Evolutionary conservation across 2,888 invertebrate species (phyloP), one percentile per base, ranked within the genome.

Genomic region (Lottia scabra): DNA sequence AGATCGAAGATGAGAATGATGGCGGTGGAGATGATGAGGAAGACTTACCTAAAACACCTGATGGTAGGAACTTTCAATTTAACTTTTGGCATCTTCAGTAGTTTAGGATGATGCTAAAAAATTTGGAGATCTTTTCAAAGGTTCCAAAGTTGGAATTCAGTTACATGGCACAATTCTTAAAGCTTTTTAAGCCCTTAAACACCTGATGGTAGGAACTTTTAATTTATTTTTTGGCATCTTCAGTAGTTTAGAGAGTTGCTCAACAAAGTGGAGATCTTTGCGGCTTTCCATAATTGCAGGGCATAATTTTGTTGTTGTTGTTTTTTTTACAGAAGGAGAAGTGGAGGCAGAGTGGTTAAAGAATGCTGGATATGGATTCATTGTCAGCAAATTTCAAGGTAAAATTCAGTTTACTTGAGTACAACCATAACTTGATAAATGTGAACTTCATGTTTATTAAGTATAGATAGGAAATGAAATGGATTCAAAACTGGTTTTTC

Each of bases 301-400:
- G n/a, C 30, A 30, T 30, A 4, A 19, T 12, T 43, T 16, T 15
- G 12, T 27, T n/a, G 10, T 2, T 16, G 16, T 46, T 23, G 19
- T 71, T 65, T 63, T 76, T 78, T 63, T 87, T 87, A 85, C 91
- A 94, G 94, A 94, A 89, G 94, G 94, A 78, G 94, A 94, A 89
- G 92, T 93, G 84, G 95, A 95, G 84, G 92, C 93, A 13, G 94
- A 94, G 89, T 95, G 94, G 93, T 91, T 95, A 67, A 92, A 93
- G 75, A 92, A 93, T 44, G 94, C 94, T 0, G 95, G 95, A 0
- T 91, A 94, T 82, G 92, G 92, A 0, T 93, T 93, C 80, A 91
- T 95, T 86, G 93, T 93, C 76, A 90, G 92, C 63, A 93, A 93
- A 87, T 91, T 92, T 75, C 92, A 93, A 88, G 91, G 94, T 88